Evolutionary conservation across 1,140 invertebrate species (phyloP).

Genomic region (Amphibalanus amphitrite): DNA sequence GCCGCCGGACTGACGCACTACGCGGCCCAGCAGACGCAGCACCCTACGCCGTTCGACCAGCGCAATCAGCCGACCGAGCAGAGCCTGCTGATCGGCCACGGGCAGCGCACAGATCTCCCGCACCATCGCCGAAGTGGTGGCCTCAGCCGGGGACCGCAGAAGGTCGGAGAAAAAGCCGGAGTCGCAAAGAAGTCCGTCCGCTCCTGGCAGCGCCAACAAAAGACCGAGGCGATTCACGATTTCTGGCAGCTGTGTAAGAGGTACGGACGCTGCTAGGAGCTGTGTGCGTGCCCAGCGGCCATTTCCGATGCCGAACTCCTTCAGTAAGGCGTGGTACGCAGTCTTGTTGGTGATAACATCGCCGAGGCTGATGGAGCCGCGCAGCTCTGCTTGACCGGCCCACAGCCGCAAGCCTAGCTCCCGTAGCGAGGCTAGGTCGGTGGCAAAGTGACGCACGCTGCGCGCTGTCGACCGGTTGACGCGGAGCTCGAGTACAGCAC

Average conservation of each 20-base stretch:
- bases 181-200: background rate
- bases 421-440: constrained; percentile 13
- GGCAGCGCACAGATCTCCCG: background rate
- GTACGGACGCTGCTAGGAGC: background rate
- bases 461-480: constrained; percentile 6
- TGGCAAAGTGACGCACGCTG: constrained; percentile 14
- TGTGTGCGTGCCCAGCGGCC: background rate
- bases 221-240: background rate
- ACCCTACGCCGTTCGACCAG: background rate
- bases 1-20: background rate
- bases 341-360: background rate
- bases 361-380: background rate
- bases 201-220: background rate
- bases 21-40: background rate
- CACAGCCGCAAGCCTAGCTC: background rate
- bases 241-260: background rate
- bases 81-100: background rate
- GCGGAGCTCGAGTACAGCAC: constrained; percentile 12
- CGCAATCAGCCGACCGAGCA: background rate
- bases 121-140: background rate
- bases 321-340: background rate
- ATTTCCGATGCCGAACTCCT: background rate
- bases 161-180: background rate
- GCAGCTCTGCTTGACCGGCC: background rate
- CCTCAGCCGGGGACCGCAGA: background rate